A percentile compares a stretch with the other conserved stretches of the same genome.
These are phyloP conservation scores for Aphelinus atriplicis DNA, from an alignment of 1,140 invertebrate genomes.

Conservation along the genomic window DNA sequence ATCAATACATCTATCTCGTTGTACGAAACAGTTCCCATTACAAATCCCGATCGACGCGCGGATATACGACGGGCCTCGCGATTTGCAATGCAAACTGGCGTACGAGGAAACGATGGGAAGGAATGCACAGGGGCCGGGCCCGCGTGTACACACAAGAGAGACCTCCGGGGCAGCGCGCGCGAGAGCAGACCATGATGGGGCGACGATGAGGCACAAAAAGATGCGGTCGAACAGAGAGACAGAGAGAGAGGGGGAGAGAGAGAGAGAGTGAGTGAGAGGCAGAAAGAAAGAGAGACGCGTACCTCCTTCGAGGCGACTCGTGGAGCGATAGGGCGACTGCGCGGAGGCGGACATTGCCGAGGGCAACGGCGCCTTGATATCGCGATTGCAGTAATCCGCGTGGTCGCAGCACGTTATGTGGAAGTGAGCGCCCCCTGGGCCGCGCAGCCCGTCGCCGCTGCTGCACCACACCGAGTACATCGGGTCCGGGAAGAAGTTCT, in stretches of 20 bases:
- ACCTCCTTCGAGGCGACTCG: constrained; percentile 56
- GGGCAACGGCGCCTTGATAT: constrained; percentile 63
- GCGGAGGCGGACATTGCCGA: constrained; percentile 50
- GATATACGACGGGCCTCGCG: no score
- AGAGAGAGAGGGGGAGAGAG: constrained; percentile 1
- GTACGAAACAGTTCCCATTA: no score
- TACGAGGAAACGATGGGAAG: no score
- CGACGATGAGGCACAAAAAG: no score
- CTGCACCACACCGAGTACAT: constrained; percentile 65
- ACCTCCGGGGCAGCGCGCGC: no score
- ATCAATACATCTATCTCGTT: no score
- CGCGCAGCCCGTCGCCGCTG: constrained; percentile 53
- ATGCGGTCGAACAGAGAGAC: background rate
- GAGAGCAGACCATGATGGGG: no score
- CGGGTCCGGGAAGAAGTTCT: constrained; percentile 64
- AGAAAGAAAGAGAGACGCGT: constrained; percentile 11
- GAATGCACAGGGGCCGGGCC: no score
- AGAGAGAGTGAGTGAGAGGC: background rate
- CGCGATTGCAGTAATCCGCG: constrained; percentile 71
- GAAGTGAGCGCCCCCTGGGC: constrained; percentile 55
- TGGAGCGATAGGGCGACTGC: constrained; percentile 50
- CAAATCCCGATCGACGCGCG: no score
- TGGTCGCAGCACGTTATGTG: constrained; percentile 68
- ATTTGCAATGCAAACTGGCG: no score
- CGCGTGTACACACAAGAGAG: no score